Evolutionary conservation across 2,113 vertebrate genomes (phyloP), one percentile per base, ranked within the genome.

Genomic region (Aegithalos caudatus): DNA sequence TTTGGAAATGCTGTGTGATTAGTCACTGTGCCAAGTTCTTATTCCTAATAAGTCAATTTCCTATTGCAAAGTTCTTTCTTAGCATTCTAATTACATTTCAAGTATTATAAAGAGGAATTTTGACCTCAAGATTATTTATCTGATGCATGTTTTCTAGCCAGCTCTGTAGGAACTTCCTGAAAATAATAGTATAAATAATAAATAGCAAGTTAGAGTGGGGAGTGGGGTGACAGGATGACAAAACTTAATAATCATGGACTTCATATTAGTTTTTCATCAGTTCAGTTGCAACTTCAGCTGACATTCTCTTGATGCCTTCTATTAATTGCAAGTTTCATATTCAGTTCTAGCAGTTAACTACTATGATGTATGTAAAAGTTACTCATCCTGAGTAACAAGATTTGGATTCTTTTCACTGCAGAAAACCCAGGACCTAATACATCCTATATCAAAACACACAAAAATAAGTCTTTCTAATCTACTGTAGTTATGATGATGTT

Each of bases 181-280:
- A 37, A 94, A 62, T 20, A 57, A 27, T 21, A 22, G 21, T 2
- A 14, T 28, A 53, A 83, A 65, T 31, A 58, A 51, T 25, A 77
- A 66, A 42, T 31, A 76, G 3, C 4, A 72, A 56, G 3, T 21
- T 64, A 31, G 4, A 10, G 8, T 4, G 7, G 2, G 2, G 2
- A 44, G 5, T 8, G 3, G 4, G 7, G 7, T 4, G 1, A 18
- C 5, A 60, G 6, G 20, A 51, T 79, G 10, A 31, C 16, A 60
- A 15, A 88, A 79, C 56, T 9, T 0, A 37, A 47, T 9, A 50
- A 44, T 25, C 51, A 19, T 15, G 50, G 24, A 53, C 38, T 78
- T 76, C 3, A 6, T 48, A 31, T 33, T 37, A 69, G 11, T 50
- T 91, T 78, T 61, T 40, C 9, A 69, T 33, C 25, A 31, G 7